These are phyloP conservation scores for Bucorvus abyssinicus DNA, from an alignment of 2,797 vertebrate genomes.

Conservation along the genomic window DNA sequence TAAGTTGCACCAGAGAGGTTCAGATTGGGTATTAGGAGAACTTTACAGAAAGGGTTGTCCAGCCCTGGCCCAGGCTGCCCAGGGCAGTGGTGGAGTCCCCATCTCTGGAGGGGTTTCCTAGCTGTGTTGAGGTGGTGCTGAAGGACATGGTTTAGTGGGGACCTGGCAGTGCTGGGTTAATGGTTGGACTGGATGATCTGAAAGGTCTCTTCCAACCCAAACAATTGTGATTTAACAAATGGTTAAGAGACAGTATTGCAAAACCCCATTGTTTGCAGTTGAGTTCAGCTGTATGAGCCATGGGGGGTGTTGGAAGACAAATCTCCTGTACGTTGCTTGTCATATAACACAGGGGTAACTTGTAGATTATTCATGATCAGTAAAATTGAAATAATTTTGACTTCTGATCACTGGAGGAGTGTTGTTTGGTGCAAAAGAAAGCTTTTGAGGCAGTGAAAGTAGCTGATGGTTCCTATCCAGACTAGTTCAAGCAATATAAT, in stretches of 20 bases:
- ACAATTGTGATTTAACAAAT: not conserved
- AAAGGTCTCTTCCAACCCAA: no score
- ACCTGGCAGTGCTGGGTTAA: no score
- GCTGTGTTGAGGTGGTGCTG: no score
- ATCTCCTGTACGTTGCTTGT: not conserved
- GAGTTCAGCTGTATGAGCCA: not conserved
- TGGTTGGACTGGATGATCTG: no score
- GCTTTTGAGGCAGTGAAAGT: not conserved
- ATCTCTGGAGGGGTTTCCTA: no score
- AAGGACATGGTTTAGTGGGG: no score
- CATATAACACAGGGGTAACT: not conserved
- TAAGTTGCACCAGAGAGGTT: no score
- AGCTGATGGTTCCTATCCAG: not conserved
- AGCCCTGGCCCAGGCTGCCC: no score
- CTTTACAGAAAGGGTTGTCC: no score
- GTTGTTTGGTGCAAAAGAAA: not conserved
- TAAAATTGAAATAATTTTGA: not conserved
- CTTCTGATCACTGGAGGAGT: not conserved
- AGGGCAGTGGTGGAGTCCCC: no score
- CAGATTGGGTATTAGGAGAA: no score
- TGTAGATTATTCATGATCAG: not conserved
- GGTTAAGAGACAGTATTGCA: not conserved
- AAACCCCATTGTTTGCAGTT: not conserved
- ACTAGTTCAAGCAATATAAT: not conserved
- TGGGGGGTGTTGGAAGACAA: not conserved